phyloP scores from a whole-genome alignment of 2,113 vertebrate species.

The Anolis carolinensis region DNA sequence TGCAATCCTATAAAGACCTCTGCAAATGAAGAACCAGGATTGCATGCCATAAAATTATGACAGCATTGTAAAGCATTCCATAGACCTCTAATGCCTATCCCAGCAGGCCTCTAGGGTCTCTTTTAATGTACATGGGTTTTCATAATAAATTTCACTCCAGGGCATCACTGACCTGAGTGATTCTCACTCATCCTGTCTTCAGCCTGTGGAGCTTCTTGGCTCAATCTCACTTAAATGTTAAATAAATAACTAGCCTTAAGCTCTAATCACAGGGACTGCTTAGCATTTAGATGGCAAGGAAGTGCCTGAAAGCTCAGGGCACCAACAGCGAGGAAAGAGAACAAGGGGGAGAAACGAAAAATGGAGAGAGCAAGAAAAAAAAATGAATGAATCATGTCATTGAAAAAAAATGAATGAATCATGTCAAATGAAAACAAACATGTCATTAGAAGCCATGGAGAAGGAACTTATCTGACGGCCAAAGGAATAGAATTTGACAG shows the following conservation, averaged over 20 bases:
- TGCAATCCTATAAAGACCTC: slow-evolving; percentile 11
- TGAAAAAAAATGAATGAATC: too few species aligned
- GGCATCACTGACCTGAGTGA: slow-evolving; percentile 7
- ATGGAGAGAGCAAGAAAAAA: background rate
- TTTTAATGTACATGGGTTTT: slow-evolving; percentile 23
- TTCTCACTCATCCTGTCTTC: slow-evolving; percentile 13
- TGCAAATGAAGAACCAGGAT: background rate
- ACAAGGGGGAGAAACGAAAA: background rate
- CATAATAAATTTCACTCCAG: slow-evolving; percentile 26
- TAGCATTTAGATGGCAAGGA: slow-evolving; percentile 36
- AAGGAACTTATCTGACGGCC: too few species aligned
- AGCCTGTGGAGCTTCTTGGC: slow-evolving; percentile 2
- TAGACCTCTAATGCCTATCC: background rate
- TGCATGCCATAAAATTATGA: slow-evolving; percentile 1
- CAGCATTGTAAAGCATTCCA: background rate
- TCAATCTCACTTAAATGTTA: slow-evolving; percentile 27
- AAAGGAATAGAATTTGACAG: too few species aligned
- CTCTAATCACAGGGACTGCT: slow-evolving; percentile 19
- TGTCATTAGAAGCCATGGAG: too few species aligned
- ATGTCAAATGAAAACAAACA: too few species aligned
- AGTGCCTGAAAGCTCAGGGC: background rate
- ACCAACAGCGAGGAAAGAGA: background rate
- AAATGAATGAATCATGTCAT: too few species aligned
- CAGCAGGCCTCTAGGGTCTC: background rate
- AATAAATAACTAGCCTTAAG: slow-evolving; percentile 27